Percentiles rank a stretch among this genome's conserved stretches.
Evolutionary conservation across 1,140 invertebrate genomes (phyloP).

Genomic region (Penaeus vannamei): DNA sequence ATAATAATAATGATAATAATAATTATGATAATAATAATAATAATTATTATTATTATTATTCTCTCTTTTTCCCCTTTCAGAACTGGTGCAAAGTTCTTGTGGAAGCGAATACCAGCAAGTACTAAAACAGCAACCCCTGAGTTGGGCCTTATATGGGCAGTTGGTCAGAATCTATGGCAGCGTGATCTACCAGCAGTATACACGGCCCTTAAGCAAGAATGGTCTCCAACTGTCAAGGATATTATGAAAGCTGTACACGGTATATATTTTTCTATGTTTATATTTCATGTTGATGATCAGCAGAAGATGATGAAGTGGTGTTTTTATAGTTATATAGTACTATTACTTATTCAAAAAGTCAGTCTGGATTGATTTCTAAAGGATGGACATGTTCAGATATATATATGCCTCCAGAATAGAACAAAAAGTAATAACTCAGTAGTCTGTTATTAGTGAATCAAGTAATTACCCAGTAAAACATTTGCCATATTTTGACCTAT

Average conservation of each 20-base stretch:
- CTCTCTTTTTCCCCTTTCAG: constrained; percentile 73
- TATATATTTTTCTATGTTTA: background rate
- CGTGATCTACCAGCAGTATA: constrained; percentile 86
- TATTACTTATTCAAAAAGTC: background rate
- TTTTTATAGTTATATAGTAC: too few species aligned
- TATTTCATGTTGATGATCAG: background rate
- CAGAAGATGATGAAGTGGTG: background rate
- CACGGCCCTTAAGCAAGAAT: constrained; percentile 78
- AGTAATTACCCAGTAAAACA: too few species aligned
- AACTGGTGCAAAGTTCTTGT: constrained; percentile 91
- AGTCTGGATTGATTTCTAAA: background rate
- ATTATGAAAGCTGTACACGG: constrained; percentile 66
- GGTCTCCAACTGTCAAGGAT: constrained; percentile 74
- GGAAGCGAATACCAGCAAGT: constrained; percentile 87
- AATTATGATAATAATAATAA: constrained; percentile 16
- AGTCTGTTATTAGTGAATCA: too few species aligned
- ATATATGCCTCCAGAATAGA: background rate
- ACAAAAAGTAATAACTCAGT: too few species aligned
- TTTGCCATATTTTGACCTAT: too few species aligned
- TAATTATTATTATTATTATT: background rate
- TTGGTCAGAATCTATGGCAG: constrained; percentile 88
- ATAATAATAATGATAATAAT: background rate
- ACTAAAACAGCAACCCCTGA: constrained; percentile 82
- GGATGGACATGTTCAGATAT: background rate
- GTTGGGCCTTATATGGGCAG: constrained; percentile 83